A percentile compares a stretch with the other conserved stretches of the same genome.
Conservation (phyloP, 1,140 invertebrate genomes). For the Drosophila yakuba region DNA sequence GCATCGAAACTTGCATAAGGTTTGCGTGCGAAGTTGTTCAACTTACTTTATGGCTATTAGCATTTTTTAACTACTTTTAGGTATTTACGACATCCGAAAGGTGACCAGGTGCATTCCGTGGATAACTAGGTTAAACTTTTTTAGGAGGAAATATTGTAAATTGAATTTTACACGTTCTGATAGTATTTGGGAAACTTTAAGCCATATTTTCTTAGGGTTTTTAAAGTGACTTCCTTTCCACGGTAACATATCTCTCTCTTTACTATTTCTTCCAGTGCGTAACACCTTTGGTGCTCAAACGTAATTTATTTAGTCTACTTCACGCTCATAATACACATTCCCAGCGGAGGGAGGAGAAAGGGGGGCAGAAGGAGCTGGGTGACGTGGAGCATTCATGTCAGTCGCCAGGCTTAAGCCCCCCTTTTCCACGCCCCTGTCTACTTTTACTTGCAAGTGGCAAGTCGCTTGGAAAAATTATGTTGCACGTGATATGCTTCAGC, state of each 20-base stretch:
- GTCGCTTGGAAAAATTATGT: constrained; percentile 84
- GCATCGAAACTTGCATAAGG: constrained; percentile 61
- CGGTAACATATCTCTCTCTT: background rate
- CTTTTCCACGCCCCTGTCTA: background rate
- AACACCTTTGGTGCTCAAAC: constrained; percentile 73
- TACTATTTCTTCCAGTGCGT: constrained; percentile 37
- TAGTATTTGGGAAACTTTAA: no score
- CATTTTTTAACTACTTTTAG: constrained; percentile 64
- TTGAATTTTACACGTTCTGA: background rate
- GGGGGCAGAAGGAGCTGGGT: background rate
- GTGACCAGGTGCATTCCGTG: constrained; percentile 51
- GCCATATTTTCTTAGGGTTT: no score
- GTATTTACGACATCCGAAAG: constrained; percentile 62
- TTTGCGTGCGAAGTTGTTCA: constrained; percentile 44
- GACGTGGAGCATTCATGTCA: constrained; percentile 65
- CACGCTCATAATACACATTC: constrained; percentile 75
- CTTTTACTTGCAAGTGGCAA: constrained; percentile 55
- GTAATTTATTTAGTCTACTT: constrained; percentile 83
- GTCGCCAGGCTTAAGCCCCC: constrained; percentile 31
- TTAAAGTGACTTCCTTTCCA: no score
- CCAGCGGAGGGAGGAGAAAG: background rate
- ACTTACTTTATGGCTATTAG: constrained; percentile 76
- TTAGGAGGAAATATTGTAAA: background rate
- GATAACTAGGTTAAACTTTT: background rate
- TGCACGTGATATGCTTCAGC: constrained; percentile 83